Conservation (phyloP, 2,797 vertebrate species). For the Coluber constrictor region DNA sequence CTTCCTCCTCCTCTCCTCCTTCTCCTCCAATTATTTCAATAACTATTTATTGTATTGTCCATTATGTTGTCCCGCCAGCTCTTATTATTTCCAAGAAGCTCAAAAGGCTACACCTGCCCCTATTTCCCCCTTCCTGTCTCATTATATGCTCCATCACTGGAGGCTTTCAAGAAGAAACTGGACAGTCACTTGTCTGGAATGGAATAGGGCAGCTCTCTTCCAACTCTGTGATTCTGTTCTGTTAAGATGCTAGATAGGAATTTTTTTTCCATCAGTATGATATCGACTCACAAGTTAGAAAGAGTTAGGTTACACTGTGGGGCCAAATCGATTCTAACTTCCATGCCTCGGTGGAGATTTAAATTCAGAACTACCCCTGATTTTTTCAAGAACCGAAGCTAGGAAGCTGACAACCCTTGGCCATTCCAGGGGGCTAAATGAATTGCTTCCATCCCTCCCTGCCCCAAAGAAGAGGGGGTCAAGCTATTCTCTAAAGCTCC, state of each 20-base stretch:
- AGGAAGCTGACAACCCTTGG: too few species aligned
- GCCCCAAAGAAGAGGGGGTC: too few species aligned
- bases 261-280: not conserved
- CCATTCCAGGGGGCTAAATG: not conserved
- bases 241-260: not conserved
- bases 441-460: not conserved
- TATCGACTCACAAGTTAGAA: not conserved
- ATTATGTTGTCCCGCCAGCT: not conserved
- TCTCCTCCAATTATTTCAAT: too few species aligned
- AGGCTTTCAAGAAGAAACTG: not conserved
- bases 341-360: too few species aligned
- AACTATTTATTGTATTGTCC: not conserved
- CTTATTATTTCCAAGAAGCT: not conserved
- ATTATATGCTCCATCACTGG: not conserved
- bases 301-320: not conserved
- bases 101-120: not conserved
- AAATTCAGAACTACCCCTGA: not conserved
- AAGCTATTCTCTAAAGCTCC: too few species aligned
- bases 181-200: not conserved
- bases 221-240: not conserved
- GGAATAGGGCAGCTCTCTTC: not conserved
- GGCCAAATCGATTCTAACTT: not conserved
- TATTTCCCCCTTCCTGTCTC: not conserved
- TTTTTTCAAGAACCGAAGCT: not conserved
- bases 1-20: accelerated